Evolutionary conservation across 2,888 invertebrate species (phyloP).

Genomic region (Sphaeridia pumilis): DNA sequence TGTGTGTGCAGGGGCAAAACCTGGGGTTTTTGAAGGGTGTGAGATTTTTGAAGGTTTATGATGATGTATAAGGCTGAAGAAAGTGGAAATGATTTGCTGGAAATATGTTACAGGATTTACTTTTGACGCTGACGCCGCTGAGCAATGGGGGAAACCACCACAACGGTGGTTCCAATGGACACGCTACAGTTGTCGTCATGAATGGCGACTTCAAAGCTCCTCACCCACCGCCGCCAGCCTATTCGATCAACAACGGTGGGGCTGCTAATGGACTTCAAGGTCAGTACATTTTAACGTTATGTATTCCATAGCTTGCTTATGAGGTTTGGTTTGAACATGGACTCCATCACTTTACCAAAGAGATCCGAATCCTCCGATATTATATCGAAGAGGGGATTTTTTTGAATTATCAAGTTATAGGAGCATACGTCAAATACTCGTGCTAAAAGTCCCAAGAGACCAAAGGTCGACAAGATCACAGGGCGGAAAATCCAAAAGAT

Average conservation of each 20-base stretch:
- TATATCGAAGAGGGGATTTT: too few species aligned
- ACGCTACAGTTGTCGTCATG: constrained; percentile 20
- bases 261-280: constrained; percentile 34
- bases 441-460: too few species aligned
- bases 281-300: constrained; percentile 8
- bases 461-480: too few species aligned
- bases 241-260: constrained; percentile 19
- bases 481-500: too few species aligned
- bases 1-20: background rate
- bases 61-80: background rate
- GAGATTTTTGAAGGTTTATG: too few species aligned
- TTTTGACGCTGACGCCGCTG: constrained; percentile 34
- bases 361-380: too few species aligned
- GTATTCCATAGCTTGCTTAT: too few species aligned
- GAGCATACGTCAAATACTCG: too few species aligned
- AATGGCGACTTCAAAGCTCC: constrained; percentile 32
- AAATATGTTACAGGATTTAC: constrained; percentile 26
- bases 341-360: too few species aligned
- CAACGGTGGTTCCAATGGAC: constrained; percentile 8
- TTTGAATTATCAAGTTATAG: too few species aligned
- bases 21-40: background rate
- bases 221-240: constrained; percentile 21
- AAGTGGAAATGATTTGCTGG: background rate
- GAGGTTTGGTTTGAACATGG: too few species aligned
- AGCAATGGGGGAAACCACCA: constrained; percentile 22